Evolutionary conservation across 2,797 vertebrate genomes (phyloP), one percentile per base, ranked within the genome.

Genomic region (Uromys caudimaculatus): DNA sequence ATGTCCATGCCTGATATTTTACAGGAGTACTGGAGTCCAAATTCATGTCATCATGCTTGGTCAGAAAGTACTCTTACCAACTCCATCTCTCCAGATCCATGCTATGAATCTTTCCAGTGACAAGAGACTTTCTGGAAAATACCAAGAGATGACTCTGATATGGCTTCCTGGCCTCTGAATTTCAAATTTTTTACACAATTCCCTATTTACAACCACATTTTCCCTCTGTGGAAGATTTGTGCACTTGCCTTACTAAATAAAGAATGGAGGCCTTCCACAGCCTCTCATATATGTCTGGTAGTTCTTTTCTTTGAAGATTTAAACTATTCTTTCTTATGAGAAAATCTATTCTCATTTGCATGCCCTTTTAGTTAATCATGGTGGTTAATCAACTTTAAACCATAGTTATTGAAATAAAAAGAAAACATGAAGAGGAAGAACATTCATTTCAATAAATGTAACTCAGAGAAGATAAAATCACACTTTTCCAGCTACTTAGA

Each of bases 341-440:
- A 93, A 89, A 96, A 92, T 86, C 73, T 84, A 11, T 95, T 90
- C 82, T 94, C 47, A 89, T 96, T 96, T 89, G 29, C 64, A 83
- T 62, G 11, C 47, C 64, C n/a, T 94, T 95, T 87, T 35, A 64
- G 86, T 94, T 91, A 84, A 94, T 93, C 83, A 95, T 71, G 41
- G 17, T 38, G 38, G n/a, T 82, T 95, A 92, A 90, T 91, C 93
- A 97, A 78, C 44, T 91, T 89, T 90, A 92, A 94, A 50, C 13
- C 27, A 56, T 23, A 8, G 75, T 41, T 62, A 32, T 91, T 64
- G 29, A 87, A 93, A 93, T 89, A 41, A 69, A 95, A 96, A 75
- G 56, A 69, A 83, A 96, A 92, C 62, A 94, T 32, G 35, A 75
- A 94, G 35, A 89, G 3, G 23, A 92, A 81, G 75, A 81, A 58